Percentiles rank a stretch among this genome's conserved stretches.
Conservation (phyloP, 2,797 vertebrate genomes). For the Limnodromus scolopaceus region DNA sequence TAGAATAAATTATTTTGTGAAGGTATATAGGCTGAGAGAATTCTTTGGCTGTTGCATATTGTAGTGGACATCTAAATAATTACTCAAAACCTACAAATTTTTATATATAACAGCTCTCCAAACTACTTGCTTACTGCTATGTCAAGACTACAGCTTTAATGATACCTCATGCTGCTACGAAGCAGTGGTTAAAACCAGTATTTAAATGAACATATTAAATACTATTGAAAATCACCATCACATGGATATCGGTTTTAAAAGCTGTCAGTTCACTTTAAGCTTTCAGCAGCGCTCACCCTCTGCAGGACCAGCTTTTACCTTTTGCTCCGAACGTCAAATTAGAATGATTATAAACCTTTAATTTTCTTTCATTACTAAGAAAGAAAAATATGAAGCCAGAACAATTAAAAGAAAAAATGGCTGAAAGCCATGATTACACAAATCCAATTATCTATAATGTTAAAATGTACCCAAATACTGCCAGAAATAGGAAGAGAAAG, state of each 20-base stretch:
- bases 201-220: conserved; percentile 22
- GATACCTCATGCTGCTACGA: conserved; percentile 45
- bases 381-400: conserved; percentile 55
- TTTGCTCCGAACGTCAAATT: conserved; percentile 50
- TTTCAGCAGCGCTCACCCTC: conserved; percentile 12
- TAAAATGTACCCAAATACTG: neutral
- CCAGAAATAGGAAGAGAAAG: conserved; percentile 5
- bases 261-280: conserved; percentile 1
- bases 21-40: neutral
- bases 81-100: conserved; percentile 28
- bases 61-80: neutral
- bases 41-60: neutral
- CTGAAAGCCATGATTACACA: conserved; percentile 47
- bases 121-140: neutral
- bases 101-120: conserved; percentile 28
- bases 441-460: conserved; percentile 19
- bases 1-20: conserved; percentile 27
- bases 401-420: conserved; percentile 18
- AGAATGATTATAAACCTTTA: conserved; percentile 55
- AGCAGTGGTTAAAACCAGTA: conserved; percentile 43
- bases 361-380: conserved; percentile 55
- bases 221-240: conserved; percentile 44
- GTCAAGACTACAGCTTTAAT: conserved; percentile 48
- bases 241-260: neutral
- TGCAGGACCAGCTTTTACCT: conserved; percentile 37